Evolutionary conservation across 2,113 vertebrate species (phyloP), one percentile per base, ranked within the genome.

Genomic region (Aptenodytes forsteri): DNA sequence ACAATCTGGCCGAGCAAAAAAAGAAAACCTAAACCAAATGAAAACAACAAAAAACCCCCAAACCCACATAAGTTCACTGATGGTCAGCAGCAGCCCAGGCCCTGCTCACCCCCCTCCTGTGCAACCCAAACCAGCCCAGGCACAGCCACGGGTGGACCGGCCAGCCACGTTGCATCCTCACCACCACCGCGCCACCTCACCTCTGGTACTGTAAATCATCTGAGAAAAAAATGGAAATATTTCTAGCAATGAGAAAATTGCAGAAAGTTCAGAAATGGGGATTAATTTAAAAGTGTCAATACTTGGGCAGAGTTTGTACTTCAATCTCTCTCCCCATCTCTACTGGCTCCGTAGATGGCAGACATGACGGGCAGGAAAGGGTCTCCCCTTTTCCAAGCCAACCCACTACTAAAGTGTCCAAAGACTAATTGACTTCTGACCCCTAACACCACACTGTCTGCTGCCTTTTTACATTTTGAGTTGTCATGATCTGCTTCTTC

Each of bases 271-370:
- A 89, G 16, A 42, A 94, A 80, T 7, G 8, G 7, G 56, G 12
- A 55, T 83, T 23, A 2, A 58, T 59, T 67, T 9, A 54, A 36
- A 16, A 49, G 11, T 23, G 29, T 3, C 29, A 4, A 2, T 11
- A 4, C 8, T 1, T 2, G 30, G 38, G 29, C 20, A 46, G 50
- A 26, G 40, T 29, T 12, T 42, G 8, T 5, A 25, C 11, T 3
- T 9, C 12, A 2, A 1, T 6, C 34, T 20, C n/a, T 32, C 58
- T 40, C 27, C 64, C 40, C 56, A 8, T 23, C 49, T 30, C 61
- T 13, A 4, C 27, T 1, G 7, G 32, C 25, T 42, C 42, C 1
- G 0, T 10, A 16, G 36, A 1, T 1, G 3, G 13, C 3, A 36
- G 52, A 2, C 1, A 8, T 7, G 5, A n/a, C 23, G 14, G 5